Evolutionary conservation across 1,140 invertebrate genomes (phyloP), one percentile per base, ranked within the genome.

Genomic region (Proales similis): DNA sequence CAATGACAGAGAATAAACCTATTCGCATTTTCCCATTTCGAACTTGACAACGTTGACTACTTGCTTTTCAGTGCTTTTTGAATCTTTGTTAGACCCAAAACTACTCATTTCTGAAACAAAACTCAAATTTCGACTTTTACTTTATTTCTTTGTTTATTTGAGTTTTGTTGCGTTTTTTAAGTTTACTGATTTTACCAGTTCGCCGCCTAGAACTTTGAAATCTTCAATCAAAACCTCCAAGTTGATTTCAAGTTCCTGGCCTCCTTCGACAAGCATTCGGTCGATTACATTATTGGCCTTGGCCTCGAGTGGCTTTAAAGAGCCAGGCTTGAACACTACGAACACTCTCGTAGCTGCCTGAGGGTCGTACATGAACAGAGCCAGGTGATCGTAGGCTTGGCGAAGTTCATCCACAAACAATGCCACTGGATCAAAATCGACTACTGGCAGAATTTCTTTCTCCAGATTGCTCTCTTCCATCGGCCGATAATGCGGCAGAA

Each of bases 291-390:
- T 61, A 65, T 65, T 66, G 7, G 87, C 84, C 77, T 87, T 87
- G 65, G 89, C 85, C 2, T 85, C 81, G 66, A 79, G 80, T 0
- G 68, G 51, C 48, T 82, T 79, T 19, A 81, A 72, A 1, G 80
- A 76, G 46, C 78, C 70, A 5, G 87, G 86, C 71, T 85, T 88
- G 80, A 89, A 86, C 12, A 90, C 71, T 48, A 92, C 84, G 6
- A 82, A 86, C 65, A 95, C 85, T 6, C 82, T 74, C 63, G 81
- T 79, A 24, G 88, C 88, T 19, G 89, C 89, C 77, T 85, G 88
- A 0, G 78, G 75, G 73, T 94, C 86, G 71, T 90, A 82, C 71
- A 94, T 91, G 72, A 94, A 93, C 26, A 89, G 70, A 1, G 86
- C 88, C 68, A 83, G 83, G 27, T 89, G 82, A 3, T 79, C 79